Conservation (phyloP, 2,113 vertebrate species). For the Trogon melanurus region DNA sequence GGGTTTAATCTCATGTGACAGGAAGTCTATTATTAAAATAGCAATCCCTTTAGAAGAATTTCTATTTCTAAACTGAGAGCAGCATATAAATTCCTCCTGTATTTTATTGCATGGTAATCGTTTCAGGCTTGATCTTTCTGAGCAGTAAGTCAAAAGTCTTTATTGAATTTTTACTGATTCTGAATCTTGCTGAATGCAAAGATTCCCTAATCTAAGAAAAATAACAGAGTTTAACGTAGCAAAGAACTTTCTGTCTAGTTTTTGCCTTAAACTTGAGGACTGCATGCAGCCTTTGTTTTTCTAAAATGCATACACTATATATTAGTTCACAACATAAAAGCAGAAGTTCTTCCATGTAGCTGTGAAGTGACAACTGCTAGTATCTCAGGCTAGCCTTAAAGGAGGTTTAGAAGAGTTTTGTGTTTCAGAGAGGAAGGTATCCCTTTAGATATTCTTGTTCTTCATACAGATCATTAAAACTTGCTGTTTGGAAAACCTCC, state of each 20-base stretch:
- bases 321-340: background rate
- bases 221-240: background rate
- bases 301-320: background rate
- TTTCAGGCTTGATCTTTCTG: background rate
- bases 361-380: background rate
- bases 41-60: conserved; percentile 3
- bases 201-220: background rate
- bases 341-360: background rate
- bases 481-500: background rate
- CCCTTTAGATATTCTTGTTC: background rate
- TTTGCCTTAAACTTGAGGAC: background rate
- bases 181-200: background rate
- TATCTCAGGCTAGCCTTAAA: background rate
- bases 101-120: conserved; percentile 33
- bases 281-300: background rate
- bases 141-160: background rate
- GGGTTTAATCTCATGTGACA: conserved; percentile 19
- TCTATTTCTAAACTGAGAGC: conserved; percentile 20
- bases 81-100: background rate
- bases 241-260: background rate
- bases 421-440: background rate
- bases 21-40: conserved; percentile 46
- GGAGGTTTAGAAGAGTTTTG: background rate
- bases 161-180: background rate
- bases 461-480: background rate